These are phyloP conservation scores for Cantharis rufa DNA, from an alignment of 2,888 invertebrate genomes.

Conservation along the genomic window DNA sequence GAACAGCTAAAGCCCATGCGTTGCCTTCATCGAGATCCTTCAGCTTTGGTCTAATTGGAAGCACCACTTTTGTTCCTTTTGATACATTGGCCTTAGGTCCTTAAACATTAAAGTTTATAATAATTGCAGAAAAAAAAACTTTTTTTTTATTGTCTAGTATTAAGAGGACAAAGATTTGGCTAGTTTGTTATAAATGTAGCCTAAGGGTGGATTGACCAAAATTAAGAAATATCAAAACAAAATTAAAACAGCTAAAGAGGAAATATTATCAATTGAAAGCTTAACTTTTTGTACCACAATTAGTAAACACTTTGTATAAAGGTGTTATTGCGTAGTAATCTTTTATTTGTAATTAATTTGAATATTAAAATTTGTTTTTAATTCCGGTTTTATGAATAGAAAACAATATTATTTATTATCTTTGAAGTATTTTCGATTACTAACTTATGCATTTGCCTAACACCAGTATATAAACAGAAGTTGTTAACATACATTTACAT, in stretches of 20 bases:
- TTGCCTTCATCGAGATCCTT: slow-evolving; percentile 59
- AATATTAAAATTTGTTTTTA: background rate
- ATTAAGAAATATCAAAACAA: background rate
- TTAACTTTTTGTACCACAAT: background rate
- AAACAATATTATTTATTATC: background rate
- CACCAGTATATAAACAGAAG: background rate
- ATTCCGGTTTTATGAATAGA: background rate
- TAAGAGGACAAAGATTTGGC: no score
- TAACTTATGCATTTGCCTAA: background rate
- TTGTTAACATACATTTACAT: background rate
- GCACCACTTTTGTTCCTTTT: slow-evolving; percentile 67
- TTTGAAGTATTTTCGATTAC: background rate
- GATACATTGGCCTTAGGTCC: slow-evolving; percentile 68
- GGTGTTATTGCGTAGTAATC: background rate
- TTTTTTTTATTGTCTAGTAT: no score
- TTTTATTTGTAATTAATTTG: background rate
- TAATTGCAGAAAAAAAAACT: no score
- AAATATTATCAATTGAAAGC: background rate
- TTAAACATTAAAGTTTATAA: slow-evolving; percentile 43
- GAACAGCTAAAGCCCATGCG: slow-evolving; percentile 66
- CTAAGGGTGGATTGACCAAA: background rate
- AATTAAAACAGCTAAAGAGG: background rate
- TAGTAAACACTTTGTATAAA: background rate
- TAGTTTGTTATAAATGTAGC: no score
- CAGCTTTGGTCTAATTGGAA: slow-evolving; percentile 59